These are phyloP conservation scores for Solea solea DNA, from an alignment of 2,113 vertebrate genomes.

Conservation along the genomic window DNA sequence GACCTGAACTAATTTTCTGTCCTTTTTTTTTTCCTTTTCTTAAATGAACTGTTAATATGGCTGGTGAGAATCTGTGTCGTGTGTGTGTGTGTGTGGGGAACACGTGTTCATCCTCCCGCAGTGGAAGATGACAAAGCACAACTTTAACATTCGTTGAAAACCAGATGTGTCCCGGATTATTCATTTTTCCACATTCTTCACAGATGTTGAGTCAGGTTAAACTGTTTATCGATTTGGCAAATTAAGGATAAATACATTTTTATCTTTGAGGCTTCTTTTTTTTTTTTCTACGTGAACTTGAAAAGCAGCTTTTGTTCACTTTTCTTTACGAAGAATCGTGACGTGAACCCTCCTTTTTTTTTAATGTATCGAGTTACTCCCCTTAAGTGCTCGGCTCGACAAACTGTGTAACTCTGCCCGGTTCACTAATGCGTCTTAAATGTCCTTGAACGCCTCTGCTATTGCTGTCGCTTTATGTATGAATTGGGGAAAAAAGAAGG, in stretches of 20 bases:
- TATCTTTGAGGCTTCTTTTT: slow-evolving; percentile 9
- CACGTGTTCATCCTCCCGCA: slow-evolving; percentile 6
- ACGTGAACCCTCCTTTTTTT: slow-evolving; percentile 46
- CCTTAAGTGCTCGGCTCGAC: slow-evolving; percentile 60
- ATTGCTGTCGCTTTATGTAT: slow-evolving; percentile 38
- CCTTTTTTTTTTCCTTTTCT: no score
- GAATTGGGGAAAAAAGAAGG: slow-evolving; percentile 5
- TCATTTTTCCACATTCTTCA: slow-evolving; percentile 4
- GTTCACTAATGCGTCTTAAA: slow-evolving; percentile 63
- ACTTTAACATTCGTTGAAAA: slow-evolving; percentile 12
- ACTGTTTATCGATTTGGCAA: not conserved
- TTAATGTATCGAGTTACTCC: slow-evolving; percentile 44
- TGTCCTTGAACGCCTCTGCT: slow-evolving; percentile 18
- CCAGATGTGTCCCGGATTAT: slow-evolving; percentile 3
- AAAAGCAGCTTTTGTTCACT: slow-evolving; percentile 56
- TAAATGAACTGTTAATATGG: no score
- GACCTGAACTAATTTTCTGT: not conserved
- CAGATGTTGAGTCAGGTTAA: no score
- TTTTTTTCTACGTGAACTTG: slow-evolving; percentile 7
- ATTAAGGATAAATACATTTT: not conserved
- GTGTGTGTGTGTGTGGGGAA: no score
- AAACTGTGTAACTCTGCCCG: slow-evolving; percentile 58
- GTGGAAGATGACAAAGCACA: slow-evolving; percentile 49
- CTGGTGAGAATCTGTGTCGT: no score
- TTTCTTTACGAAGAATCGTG: slow-evolving; percentile 18